A percentile compares a stretch with the other conserved stretches of the same genome.
phyloP scores from a whole-genome alignment of 1,140 invertebrate genomes.

The Brachionus rubens region DNA sequence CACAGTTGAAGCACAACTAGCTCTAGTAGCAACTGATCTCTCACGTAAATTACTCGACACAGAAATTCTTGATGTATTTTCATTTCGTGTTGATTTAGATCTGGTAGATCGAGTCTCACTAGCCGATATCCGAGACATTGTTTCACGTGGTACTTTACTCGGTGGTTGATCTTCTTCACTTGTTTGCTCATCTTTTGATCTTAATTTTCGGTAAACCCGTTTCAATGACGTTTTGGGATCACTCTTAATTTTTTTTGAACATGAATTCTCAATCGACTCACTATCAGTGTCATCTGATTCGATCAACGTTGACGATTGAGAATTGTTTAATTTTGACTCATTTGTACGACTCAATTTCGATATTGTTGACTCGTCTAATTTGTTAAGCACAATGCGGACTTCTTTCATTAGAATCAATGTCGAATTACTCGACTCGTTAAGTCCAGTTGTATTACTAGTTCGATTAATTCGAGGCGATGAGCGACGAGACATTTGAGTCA shows the following conservation, averaged over 20 bases:
- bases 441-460: neutral
- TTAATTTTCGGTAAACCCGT: neutral
- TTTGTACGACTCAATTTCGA: neutral
- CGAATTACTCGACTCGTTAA: neutral
- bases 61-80: too few species aligned
- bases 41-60: too few species aligned
- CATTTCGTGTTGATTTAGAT: neutral
- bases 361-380: neutral
- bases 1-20: too few species aligned
- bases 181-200: neutral
- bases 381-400: neutral
- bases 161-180: slow-evolving; percentile 23
- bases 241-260: neutral
- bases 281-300: neutral
- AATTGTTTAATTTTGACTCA: neutral
- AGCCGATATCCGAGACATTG: neutral
- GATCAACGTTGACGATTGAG: neutral
- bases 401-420: neutral
- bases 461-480: neutral
- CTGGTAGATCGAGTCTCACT: neutral
- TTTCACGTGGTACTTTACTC: neutral
- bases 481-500: neutral
- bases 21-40: too few species aligned
- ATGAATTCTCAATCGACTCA: neutral
- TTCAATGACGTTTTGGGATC: neutral